Evolutionary conservation across 2,888 invertebrate genomes (phyloP).

Genomic region (Muscina levida): DNA sequence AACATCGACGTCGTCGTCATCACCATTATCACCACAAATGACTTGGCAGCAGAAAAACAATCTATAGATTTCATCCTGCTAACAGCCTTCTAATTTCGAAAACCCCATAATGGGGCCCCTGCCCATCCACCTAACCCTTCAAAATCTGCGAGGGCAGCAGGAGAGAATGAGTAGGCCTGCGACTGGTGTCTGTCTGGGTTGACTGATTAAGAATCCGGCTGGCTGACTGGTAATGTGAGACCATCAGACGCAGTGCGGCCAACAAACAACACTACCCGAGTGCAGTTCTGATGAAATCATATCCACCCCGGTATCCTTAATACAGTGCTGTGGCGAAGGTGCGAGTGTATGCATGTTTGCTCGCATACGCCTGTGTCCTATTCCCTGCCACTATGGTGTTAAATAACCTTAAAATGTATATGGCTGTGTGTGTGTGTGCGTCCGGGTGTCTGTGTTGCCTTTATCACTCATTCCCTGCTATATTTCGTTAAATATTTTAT

Average conservation of each 20-base stretch:
- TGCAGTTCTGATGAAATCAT: conserved; percentile 63
- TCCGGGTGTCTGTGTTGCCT: conserved; percentile 40
- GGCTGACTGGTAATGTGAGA: conserved; percentile 29
- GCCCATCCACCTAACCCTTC: not conserved
- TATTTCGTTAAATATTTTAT: conserved; percentile 25
- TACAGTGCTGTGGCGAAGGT: not conserved
- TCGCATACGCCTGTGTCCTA: conserved; percentile 32
- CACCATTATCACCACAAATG: conserved; percentile 60
- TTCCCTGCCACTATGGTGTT: conserved; percentile 56
- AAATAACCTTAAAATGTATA: conserved; percentile 47
- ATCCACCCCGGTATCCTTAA: conserved; percentile 45
- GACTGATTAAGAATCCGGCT: conserved; percentile 53
- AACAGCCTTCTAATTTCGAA: too few relatives aligned
- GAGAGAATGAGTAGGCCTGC: conserved; percentile 29
- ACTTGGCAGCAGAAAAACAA: conserved; percentile 35
- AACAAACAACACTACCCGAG: conserved; percentile 48
- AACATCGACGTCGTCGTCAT: conserved; percentile 51
- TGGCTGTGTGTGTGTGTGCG: not conserved
- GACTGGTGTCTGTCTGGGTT: conserved; percentile 40
- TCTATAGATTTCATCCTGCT: too few relatives aligned
- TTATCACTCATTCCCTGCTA: conserved; percentile 8
- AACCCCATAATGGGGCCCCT: too few relatives aligned
- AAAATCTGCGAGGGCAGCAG: conserved; percentile 13
- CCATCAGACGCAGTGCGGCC: conserved; percentile 43
- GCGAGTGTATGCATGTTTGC: conserved; percentile 8